These are phyloP conservation scores for Falcunculus frontatus DNA, from an alignment of 2,113 vertebrate genomes.

Conservation along the genomic window DNA sequence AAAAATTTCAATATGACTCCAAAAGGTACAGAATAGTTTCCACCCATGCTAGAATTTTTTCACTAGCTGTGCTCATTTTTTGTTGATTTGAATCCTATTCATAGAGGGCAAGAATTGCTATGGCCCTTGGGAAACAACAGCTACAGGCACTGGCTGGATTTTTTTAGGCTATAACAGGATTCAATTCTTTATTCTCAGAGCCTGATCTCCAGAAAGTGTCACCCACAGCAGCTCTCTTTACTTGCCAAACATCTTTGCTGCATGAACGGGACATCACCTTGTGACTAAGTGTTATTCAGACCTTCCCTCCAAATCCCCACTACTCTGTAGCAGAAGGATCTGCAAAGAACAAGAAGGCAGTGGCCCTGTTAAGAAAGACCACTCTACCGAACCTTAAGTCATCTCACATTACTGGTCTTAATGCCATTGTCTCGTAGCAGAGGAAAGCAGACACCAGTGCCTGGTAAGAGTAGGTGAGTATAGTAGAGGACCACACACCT, in stretches of 20 bases:
- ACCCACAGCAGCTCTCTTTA: not conserved
- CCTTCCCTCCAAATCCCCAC: not conserved
- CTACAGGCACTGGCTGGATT: not conserved
- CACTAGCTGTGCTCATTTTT: not conserved
- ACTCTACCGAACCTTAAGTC: not conserved
- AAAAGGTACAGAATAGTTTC: not conserved
- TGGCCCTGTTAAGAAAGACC: not conserved
- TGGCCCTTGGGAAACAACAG: not conserved
- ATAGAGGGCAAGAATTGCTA: not conserved
- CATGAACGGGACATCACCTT: not conserved
- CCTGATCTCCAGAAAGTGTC: not conserved
- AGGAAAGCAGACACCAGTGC: not conserved
- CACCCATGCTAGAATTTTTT: not conserved
- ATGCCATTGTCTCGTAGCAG: not conserved
- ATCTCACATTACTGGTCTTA: not conserved
- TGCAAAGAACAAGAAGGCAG: not conserved
- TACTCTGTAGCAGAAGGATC: not conserved
- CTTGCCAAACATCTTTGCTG: not conserved
- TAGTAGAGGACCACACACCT: not conserved
- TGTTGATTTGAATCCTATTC: not conserved
- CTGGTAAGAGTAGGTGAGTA: not conserved
- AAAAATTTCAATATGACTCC: not conserved
- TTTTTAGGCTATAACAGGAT: not conserved
- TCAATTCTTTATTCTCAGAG: not conserved
- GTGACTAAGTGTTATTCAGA: not conserved